Evolutionary conservation across 1,140 invertebrate species (phyloP).

Genomic region (Tetramorium alpestre): DNA sequence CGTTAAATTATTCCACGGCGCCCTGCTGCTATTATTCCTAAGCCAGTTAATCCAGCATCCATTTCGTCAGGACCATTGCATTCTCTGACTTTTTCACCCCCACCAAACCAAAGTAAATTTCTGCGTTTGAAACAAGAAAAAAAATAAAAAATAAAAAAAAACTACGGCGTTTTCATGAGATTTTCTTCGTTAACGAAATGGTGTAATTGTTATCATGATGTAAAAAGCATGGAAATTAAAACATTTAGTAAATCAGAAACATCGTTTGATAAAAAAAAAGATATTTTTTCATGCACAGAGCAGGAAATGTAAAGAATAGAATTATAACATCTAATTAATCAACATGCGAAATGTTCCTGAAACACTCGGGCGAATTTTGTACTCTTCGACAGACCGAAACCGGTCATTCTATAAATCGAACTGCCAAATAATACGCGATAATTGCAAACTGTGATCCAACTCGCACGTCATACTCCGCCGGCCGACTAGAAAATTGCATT

Average conservation of each 20-base stretch:
- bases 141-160: not conserved
- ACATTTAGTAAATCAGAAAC: not conserved
- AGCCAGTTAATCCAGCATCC: slow-evolving; percentile 44
- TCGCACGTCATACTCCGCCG: not conserved
- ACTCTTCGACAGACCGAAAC: not conserved
- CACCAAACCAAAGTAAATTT: not conserved
- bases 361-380: not conserved
- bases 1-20: slow-evolving; percentile 51
- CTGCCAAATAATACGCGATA: not conserved
- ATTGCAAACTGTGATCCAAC: slow-evolving; percentile 7
- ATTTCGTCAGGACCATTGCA: slow-evolving; percentile 36
- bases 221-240: not conserved
- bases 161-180: not conserved
- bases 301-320: not conserved
- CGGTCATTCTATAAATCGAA: slow-evolving; percentile 12
- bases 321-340: not conserved
- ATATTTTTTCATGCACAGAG: not conserved
- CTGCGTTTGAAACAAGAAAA: not conserved
- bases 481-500: slow-evolving; percentile 37
- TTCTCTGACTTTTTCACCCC: slow-evolving; percentile 15
- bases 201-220: not conserved
- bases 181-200: not conserved
- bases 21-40: slow-evolving; percentile 38
- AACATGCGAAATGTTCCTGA: not conserved
- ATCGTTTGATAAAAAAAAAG: not conserved